A percentile compares a stretch with the other conserved stretches of the same genome.
Conservation (phyloP, 1,140 invertebrate genomes). For the Heliconius hermathena region DNA sequence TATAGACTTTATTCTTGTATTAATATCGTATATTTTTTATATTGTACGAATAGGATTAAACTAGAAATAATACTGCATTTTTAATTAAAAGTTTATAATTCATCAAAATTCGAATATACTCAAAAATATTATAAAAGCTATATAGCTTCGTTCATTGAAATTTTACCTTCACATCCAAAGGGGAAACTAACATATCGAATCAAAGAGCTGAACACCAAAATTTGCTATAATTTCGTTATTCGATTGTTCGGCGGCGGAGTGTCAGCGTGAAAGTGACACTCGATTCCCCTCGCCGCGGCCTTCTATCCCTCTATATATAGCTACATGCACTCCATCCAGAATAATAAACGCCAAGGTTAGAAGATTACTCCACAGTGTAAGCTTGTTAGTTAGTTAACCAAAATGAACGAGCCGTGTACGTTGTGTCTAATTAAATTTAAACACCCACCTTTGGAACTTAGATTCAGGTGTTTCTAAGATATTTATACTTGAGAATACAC, state of each 20-base stretch:
- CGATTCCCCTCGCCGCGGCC: conserved; percentile 33
- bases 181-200: conserved; percentile 20
- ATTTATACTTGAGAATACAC: background rate
- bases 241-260: conserved; percentile 59
- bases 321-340: conserved; percentile 27
- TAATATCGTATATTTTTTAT: too few species aligned
- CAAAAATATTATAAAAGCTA: background rate
- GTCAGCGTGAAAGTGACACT: conserved; percentile 65
- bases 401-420: conserved; percentile 50
- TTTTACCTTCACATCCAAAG: background rate
- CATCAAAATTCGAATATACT: background rate
- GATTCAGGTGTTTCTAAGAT: conserved; percentile 48
- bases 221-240: conserved; percentile 64
- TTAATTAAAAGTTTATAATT: background rate
- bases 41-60: background rate
- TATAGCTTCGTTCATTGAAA: background rate
- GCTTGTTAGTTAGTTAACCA: conserved; percentile 54
- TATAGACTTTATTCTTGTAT: background rate
- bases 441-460: conserved; percentile 47
- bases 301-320: conserved; percentile 18
- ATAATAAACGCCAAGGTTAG: conserved; percentile 60
- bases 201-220: conserved; percentile 42
- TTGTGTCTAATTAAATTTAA: conserved; percentile 58
- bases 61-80: background rate
- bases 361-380: conserved; percentile 57